Conservation (phyloP, 2,888 invertebrate species). For the Neocrepidodera transversa region DNA sequence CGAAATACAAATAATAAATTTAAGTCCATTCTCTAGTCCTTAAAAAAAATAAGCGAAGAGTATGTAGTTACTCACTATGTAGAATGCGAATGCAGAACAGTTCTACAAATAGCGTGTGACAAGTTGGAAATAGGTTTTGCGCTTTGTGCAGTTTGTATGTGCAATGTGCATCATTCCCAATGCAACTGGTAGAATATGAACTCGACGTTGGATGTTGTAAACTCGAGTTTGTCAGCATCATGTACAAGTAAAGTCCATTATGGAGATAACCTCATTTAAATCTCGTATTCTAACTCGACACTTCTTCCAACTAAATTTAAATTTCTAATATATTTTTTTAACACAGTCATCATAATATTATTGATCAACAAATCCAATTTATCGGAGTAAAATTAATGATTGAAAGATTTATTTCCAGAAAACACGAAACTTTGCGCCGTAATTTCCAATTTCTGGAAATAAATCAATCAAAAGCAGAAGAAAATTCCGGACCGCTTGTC, state of each 20-base stretch:
- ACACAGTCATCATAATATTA: too few relatives aligned
- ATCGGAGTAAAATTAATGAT: too few relatives aligned
- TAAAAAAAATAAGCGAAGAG: too few relatives aligned
- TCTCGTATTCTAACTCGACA: neutral
- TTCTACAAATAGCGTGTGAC: conserved; percentile 20
- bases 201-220: neutral
- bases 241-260: conserved; percentile 4
- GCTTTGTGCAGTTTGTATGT: conserved; percentile 18
- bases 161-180: conserved; percentile 9
- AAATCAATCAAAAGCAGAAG: neutral
- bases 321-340: neutral
- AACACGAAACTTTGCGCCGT: neutral
- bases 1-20: too few relatives aligned
- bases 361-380: too few relatives aligned
- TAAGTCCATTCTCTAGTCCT: too few relatives aligned
- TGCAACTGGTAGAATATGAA: conserved; percentile 1
- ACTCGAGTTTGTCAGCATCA: neutral
- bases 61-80: too few relatives aligned
- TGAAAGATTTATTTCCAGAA: neutral
- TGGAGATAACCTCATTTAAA: conserved; percentile 1
- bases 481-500: neutral
- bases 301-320: neutral
- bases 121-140: conserved; percentile 19
- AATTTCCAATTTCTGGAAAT: neutral
- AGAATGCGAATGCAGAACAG: too few relatives aligned